Conservation (phyloP, 2,888 invertebrate genomes). For the Ecdyonurus torrentis region DNA sequence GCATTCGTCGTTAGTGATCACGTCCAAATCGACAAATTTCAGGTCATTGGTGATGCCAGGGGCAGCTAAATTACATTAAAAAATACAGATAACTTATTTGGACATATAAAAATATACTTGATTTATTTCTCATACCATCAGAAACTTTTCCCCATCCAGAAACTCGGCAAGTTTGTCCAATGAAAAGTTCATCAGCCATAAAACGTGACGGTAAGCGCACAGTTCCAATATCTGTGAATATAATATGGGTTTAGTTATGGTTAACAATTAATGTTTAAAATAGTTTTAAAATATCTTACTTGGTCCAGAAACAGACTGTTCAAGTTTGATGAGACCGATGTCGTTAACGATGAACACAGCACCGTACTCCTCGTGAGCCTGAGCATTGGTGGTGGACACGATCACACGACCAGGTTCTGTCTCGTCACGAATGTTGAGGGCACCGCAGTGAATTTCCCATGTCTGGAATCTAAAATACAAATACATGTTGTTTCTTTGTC, state of each 20-base stretch:
- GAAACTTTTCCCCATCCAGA: conserved; percentile 4
- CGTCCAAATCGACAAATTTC: conserved; percentile 18
- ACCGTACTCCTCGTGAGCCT: conserved; percentile 5
- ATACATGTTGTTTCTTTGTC: too few relatives aligned
- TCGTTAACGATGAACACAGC: conserved; percentile 2
- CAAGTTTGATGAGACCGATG: conserved; percentile 5
- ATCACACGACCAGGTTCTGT: conserved; percentile 3
- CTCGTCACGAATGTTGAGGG: conserved; percentile 5
- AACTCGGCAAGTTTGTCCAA: neutral
- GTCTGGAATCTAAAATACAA: conserved; percentile 6
- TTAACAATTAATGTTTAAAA: too few relatives aligned
- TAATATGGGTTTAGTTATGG: neutral
- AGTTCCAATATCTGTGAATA: conserved; percentile 7
- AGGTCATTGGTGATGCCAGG: conserved; percentile 11
- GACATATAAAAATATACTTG: too few relatives aligned
- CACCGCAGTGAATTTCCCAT: conserved; percentile 3
- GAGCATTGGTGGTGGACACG: conserved; percentile 1
- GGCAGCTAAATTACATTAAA: conserved; percentile 4
- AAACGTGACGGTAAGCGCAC: conserved; percentile 7
- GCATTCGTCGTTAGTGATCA: conserved; percentile 23
- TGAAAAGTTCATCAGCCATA: neutral
- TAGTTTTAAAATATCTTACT: too few relatives aligned
- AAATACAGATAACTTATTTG: neutral
- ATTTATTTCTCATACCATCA: conserved; percentile 5
- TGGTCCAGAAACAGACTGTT: neutral